Evolutionary conservation across 2,797 vertebrate species (phyloP), one percentile per base, ranked within the genome.

Genomic region (Anomalospiza imberbis): DNA sequence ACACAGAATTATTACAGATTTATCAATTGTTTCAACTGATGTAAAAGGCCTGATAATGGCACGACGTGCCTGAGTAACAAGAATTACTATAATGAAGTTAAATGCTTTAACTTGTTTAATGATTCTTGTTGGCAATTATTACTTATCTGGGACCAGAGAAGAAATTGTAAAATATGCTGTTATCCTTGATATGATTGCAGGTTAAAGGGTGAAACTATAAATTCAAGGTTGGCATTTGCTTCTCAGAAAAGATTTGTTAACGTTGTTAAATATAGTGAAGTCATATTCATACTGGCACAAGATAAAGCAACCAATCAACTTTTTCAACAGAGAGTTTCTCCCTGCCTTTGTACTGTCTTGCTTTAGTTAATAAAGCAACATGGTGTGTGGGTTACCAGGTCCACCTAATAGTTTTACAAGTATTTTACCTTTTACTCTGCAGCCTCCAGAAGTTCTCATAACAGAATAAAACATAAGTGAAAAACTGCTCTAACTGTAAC

Each of bases 1-100:
- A 96, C 84, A 82, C 76, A 88, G 78, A 94, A 94, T 96, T 96
- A 96, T 93, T 97, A 91, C 96, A 89, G 96, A 94, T 91, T 81
- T 86, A 95, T 97, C 92, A 96, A 96, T 97, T 96, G 92, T 97
- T 97, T 97, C 88, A 94, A 88, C 67, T 91, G 62, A 96, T 94
- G 86, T 91, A 96, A 96, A 97, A 94, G 61, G 65, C 81, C 91
- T 91, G 58, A 86, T 94, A 96, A 95, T 82, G 71, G 94, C 87
- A 86, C 29, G 10, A 95, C 17, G 63, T 93, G 94, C 87, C 66
- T 94, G 60, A 83, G 88, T 94, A 96, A 96, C 48, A 94, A 94
- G 74, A 96, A 86, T 55, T 77, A 71, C 71, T 93, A 66, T 89
- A 97, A 97, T 97, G 82, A 97, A 97, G 95, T 89, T 94, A 96